Evolutionary conservation across 2,113 vertebrate species (phyloP).

Genomic region (Chamaetylas fuelleborni): DNA sequence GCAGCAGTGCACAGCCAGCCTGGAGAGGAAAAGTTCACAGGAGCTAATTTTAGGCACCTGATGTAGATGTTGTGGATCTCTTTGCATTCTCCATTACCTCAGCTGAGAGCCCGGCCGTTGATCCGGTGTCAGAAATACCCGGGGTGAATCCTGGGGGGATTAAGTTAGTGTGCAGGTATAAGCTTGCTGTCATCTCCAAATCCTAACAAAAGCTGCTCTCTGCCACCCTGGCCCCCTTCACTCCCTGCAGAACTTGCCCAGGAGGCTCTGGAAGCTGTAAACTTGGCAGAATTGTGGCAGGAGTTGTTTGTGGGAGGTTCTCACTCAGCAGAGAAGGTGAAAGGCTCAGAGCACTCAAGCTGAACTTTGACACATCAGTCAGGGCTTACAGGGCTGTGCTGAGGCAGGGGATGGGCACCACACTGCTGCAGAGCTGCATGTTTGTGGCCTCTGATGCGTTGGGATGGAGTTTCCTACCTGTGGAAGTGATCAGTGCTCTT

Average conservation of each 20-base stretch:
- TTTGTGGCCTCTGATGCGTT: neutral
- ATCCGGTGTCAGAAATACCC: neutral
- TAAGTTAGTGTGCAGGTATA: neutral
- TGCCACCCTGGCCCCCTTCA: fast-evolving
- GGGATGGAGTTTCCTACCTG: neutral
- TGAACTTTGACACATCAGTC: neutral
- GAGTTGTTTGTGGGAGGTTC: neutral
- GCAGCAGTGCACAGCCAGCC: neutral
- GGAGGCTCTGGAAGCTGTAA: neutral
- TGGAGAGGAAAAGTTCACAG: conserved; percentile 9
- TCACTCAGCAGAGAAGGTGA: neutral
- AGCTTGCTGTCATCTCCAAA: neutral
- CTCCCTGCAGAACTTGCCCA: neutral
- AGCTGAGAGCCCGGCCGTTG: neutral
- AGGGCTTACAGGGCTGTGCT: neutral
- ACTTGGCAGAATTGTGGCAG: neutral
- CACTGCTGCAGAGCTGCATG: fast-evolving
- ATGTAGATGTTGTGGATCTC: neutral
- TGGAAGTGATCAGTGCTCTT: neutral
- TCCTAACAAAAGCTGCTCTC: neutral
- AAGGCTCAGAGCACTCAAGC: neutral
- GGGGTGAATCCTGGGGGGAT: neutral
- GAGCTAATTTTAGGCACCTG: conserved; percentile 17
- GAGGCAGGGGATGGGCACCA: neutral
- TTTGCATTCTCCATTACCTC: conserved; percentile 30